Conservation (phyloP, 2,888 invertebrate species). For the Sceliomorpha sp. region DNA sequence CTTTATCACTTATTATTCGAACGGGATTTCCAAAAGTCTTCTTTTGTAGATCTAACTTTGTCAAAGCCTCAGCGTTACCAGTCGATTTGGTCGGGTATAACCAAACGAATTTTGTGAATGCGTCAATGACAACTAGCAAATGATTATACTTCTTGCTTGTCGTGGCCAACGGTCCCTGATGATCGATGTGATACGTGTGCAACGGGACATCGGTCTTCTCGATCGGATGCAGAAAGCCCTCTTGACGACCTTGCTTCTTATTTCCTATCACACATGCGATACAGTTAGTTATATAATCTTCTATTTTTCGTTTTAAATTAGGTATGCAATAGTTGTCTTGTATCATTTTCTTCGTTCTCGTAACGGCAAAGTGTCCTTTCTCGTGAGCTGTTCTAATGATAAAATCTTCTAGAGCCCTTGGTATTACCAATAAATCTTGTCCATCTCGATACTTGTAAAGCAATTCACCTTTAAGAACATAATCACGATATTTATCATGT, state of each 20-base stretch:
- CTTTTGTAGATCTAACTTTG: constrained; percentile 27
- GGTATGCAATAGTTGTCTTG: constrained; percentile 29
- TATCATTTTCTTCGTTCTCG: constrained; percentile 12
- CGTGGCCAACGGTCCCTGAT: neutral
- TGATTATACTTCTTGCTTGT: constrained; percentile 21
- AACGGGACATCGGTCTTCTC: constrained; percentile 13
- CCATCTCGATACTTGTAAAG: constrained; percentile 19
- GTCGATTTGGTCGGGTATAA: constrained; percentile 18
- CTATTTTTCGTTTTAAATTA: constrained; percentile 23
- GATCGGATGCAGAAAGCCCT: constrained; percentile 24
- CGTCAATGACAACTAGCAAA: constrained; percentile 6
- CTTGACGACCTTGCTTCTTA: constrained; percentile 21
- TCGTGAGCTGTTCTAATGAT: constrained; percentile 25
- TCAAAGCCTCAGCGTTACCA: constrained; percentile 13
- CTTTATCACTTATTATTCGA: constrained; percentile 25
- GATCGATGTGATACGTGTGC: constrained; percentile 14
- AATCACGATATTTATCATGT: neutral
- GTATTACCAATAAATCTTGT: constrained; percentile 11
- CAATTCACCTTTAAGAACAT: constrained; percentile 1
- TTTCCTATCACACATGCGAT: constrained; percentile 21
- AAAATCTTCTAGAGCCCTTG: neutral
- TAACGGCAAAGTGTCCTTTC: constrained; percentile 27
- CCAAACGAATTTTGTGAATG: constrained; percentile 11
- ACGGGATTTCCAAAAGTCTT: constrained; percentile 24
- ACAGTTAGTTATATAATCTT: constrained; percentile 25